Conservation (phyloP, 2,888 invertebrate genomes). For the Diogma glabrata region DNA sequence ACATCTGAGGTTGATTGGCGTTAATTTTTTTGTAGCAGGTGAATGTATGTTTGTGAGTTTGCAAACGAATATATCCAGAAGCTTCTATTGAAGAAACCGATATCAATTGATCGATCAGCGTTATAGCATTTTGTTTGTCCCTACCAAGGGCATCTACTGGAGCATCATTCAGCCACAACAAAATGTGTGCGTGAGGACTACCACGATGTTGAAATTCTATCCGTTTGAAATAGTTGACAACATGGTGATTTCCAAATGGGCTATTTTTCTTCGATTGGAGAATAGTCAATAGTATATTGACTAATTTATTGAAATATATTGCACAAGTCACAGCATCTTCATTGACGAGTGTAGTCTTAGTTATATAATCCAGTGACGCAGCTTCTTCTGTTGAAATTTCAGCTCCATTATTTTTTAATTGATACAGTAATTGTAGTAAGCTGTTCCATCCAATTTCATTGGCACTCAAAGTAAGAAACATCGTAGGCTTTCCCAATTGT, state of each 20-base stretch:
- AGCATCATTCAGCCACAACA: too few relatives aligned
- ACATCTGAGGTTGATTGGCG: conserved; percentile 17
- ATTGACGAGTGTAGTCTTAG: too few relatives aligned
- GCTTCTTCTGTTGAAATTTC: too few relatives aligned
- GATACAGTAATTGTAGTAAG: neutral
- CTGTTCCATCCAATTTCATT: conserved; percentile 21
- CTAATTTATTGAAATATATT: neutral
- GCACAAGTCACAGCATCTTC: neutral
- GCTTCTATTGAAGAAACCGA: too few relatives aligned
- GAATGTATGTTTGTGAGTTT: conserved; percentile 29
- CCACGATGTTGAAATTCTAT: too few relatives aligned
- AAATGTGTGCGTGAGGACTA: neutral
- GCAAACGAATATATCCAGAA: conserved; percentile 20
- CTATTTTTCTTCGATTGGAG: conserved; percentile 1
- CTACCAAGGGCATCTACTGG: too few relatives aligned
- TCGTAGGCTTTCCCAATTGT: conserved; percentile 30
- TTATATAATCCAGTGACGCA: too few relatives aligned
- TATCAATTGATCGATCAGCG: too few relatives aligned
- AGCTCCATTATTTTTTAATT: neutral
- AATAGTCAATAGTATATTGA: neutral
- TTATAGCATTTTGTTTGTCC: too few relatives aligned
- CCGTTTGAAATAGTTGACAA: too few relatives aligned
- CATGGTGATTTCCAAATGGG: too few relatives aligned
- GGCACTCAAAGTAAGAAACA: conserved; percentile 32
- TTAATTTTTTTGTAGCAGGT: conserved; percentile 11